Conservation (phyloP, 2,113 vertebrate species). For the Amia ocellicauda region DNA sequence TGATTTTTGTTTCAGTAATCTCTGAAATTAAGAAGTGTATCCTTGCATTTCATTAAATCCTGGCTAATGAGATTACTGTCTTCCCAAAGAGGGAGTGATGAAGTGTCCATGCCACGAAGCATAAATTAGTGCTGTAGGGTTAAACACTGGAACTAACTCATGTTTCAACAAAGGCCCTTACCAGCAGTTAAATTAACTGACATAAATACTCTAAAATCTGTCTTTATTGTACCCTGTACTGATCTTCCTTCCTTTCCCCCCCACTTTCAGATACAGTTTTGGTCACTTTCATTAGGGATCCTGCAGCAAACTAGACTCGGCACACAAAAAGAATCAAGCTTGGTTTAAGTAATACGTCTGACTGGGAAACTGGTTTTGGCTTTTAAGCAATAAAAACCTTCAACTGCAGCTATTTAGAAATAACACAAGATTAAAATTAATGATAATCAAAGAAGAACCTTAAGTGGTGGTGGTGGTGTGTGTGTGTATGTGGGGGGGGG, state of each 20-base stretch:
- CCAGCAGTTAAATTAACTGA: conserved; percentile 96
- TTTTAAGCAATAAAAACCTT: conserved; percentile 10
- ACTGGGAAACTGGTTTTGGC: conserved; percentile 5
- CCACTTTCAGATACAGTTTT: conserved; percentile 58
- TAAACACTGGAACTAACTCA: conserved; percentile 99
- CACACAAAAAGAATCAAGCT: conserved; percentile 22
- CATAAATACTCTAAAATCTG: conserved; percentile 93
- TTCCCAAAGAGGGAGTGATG: conserved; percentile 97
- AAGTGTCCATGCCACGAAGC: conserved; percentile 90
- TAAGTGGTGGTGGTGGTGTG: too few species aligned
- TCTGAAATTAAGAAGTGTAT: conserved; percentile 97
- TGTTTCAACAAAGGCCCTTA: conserved; percentile 97
- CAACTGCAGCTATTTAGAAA: conserved; percentile 22
- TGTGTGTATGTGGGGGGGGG: too few species aligned
- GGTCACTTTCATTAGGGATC: conserved; percentile 20
- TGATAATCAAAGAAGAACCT: conserved; percentile 16
- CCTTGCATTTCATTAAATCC: conserved; percentile 99
- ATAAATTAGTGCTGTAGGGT: conserved; percentile 98
- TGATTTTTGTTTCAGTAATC: conserved; percentile 93
- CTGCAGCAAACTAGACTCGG: not conserved
- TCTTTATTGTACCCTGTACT: conserved; percentile 81
- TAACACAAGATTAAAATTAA: conserved; percentile 12
- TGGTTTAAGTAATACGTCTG: conserved; percentile 27
- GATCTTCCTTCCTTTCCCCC: conserved; percentile 75
- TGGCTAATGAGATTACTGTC: conserved; percentile 98